Evolutionary conservation across 1,140 invertebrate genomes (phyloP), one percentile per base, ranked within the genome.

Genomic region (Drosophila equinoxialis): DNA sequence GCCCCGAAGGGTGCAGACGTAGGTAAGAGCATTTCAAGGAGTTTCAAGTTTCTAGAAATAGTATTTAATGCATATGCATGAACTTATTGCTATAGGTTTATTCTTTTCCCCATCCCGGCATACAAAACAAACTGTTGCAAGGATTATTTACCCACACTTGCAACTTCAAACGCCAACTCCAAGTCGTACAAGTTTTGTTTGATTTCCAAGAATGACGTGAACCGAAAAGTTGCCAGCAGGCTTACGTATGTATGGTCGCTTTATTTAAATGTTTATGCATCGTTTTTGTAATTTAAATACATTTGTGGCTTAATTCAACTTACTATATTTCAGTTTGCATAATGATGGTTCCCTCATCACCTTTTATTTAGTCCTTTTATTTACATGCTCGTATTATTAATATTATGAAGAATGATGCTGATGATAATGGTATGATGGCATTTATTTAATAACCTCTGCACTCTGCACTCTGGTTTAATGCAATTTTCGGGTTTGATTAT

Each of bases 401-500:
- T 48, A 8, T 8, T 48, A 48, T 20, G 45, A 48, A 10, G 10
- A 10, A 51, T 51, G 17, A 51, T 51, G 8, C 20, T 23, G 17
- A 45, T 45, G 42, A 14, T 45, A n/a, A 45, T 45, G 42, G 14
- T 45, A 30, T 30, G n/a, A 45, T 17, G 45, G 45, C 45, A 48
- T 60, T 17, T 14, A 39, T 60, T 60, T 60, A 10, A 23, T 14
- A 39, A 39, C 58, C 58, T 41, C 20, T 60, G 45, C 17, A 51
- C 14, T 20, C 35, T 37, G 35, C 30, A 30, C 17, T 7, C 14
- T n/a, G 17, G 7, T 26, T 26, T 30, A 7, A 60, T 66, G 60
- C n/a, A 48, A n/a, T 45, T 75, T 74, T 35, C 6, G 2, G 30
- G 45, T 57, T 54, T 59, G 64, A 68, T 77, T 60, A 77, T 65